Evolutionary conservation across 2,113 vertebrate genomes (phyloP).

Genomic region (Aegithalos caudatus): DNA sequence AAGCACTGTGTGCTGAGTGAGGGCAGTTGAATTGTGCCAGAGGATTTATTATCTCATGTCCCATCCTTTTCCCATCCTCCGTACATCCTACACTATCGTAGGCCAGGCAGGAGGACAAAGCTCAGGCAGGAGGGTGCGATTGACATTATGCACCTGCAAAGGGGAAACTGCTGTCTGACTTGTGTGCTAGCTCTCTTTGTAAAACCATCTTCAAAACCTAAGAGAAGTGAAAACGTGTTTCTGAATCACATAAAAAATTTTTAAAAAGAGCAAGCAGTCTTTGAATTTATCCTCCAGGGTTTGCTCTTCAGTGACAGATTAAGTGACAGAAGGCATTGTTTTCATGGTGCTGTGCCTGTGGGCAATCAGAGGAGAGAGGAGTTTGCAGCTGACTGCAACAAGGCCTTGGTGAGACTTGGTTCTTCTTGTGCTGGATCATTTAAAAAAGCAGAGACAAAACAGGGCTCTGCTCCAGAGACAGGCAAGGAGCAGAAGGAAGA

Average conservation of each 20-base stretch:
- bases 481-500: background rate
- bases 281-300: background rate
- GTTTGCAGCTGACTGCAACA: background rate
- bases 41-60: background rate
- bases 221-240: background rate
- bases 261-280: background rate
- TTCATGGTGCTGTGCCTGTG: background rate
- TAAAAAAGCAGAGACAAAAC: background rate
- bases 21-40: background rate
- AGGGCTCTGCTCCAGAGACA: background rate
- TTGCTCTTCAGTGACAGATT: background rate
- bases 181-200: background rate
- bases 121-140: background rate
- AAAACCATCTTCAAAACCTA: background rate
- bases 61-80: background rate
- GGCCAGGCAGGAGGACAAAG: background rate
- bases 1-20: background rate
- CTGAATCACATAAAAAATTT: background rate
- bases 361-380: background rate
- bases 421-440: background rate
- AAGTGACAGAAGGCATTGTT: background rate
- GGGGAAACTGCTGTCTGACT: background rate
- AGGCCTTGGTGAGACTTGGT: background rate
- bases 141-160: background rate
- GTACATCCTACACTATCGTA: accelerated